These are phyloP conservation scores for Drosophila ficusphila DNA, from an alignment of 1,140 invertebrate genomes.

Conservation along the genomic window DNA sequence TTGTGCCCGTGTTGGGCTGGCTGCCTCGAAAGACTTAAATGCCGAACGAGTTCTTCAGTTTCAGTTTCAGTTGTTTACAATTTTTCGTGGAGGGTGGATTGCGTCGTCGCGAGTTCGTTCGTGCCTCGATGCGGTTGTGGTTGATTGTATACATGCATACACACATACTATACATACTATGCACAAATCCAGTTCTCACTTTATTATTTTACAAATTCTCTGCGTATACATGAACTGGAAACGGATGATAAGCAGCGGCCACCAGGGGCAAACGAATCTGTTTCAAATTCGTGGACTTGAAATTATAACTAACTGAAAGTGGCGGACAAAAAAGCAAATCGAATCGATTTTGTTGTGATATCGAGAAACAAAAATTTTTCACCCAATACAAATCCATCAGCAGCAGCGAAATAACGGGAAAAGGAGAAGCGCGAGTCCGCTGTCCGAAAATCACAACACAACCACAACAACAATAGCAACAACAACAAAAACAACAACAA, in stretches of 20 bases:
- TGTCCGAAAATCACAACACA: no score
- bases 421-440: no score
- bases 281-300: neutral
- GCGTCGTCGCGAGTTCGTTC: constrained; percentile 4
- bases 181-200: constrained; percentile 11
- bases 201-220: constrained; percentile 9
- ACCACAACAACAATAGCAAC: no score
- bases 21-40: constrained; percentile 8
- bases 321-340: neutral
- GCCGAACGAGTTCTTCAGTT: constrained; percentile 6
- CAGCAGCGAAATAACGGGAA: neutral
- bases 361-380: constrained; percentile 4
- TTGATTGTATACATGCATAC: constrained; percentile 13
- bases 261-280: constrained; percentile 1
- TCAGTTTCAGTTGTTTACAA: constrained; percentile 13
- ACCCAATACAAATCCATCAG: neutral
- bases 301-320: no score
- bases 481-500: neutral
- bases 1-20: no score
- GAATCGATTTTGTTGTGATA: constrained; percentile 1
- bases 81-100: constrained; percentile 4
- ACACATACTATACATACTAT: constrained; percentile 14
- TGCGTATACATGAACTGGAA: constrained; percentile 2
- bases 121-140: constrained; percentile 7
- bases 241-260: neutral